A percentile compares a stretch with the other conserved stretches of the same genome.
These are phyloP conservation scores for Myxocyprinus asiaticus DNA, from an alignment of 2,113 vertebrate species.

Conservation along the genomic window DNA sequence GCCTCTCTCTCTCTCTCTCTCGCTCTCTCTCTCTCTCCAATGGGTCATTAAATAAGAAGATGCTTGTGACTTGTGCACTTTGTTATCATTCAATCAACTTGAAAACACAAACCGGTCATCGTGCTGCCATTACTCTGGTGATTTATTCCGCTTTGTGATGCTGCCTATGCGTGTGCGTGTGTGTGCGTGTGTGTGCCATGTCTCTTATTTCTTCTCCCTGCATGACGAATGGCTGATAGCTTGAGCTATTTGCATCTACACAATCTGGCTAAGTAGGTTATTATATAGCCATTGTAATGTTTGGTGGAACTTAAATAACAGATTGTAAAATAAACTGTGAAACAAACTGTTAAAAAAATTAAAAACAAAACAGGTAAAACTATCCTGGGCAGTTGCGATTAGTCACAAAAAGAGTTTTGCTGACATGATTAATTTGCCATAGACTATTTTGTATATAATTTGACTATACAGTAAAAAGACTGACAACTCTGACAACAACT, in stretches of 20 bases:
- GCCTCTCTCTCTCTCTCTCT: slow-evolving; percentile 2
- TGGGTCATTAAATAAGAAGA: slow-evolving; percentile 97
- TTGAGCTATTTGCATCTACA: slow-evolving; percentile 98
- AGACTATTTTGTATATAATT: too few species aligned
- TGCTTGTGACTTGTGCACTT: slow-evolving; percentile 82
- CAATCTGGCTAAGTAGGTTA: slow-evolving; percentile 97
- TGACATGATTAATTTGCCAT: too few species aligned
- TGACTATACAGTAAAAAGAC: too few species aligned
- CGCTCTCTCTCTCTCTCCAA: slow-evolving; percentile 51
- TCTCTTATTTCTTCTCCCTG: slow-evolving; percentile 83
- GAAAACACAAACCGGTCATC: slow-evolving; percentile 97
- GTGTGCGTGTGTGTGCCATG: slow-evolving; percentile 61
- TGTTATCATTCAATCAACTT: slow-evolving; percentile 99
- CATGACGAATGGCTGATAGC: slow-evolving; percentile 91
- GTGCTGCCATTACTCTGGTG: slow-evolving; percentile 95
- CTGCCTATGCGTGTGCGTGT: slow-evolving; percentile 59
- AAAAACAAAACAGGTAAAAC: too few species aligned
- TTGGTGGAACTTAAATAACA: slow-evolving; percentile 87
- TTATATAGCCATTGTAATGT: slow-evolving; percentile 97
- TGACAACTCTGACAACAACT: too few species aligned
- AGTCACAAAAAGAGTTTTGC: too few species aligned
- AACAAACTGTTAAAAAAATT: too few species aligned
- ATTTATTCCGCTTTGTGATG: slow-evolving; percentile 91
- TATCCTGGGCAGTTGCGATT: too few species aligned
- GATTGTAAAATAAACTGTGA: too few species aligned